Evolutionary conservation across 2,113 vertebrate genomes (phyloP).

Genomic region (Mormoops blainvillei): DNA sequence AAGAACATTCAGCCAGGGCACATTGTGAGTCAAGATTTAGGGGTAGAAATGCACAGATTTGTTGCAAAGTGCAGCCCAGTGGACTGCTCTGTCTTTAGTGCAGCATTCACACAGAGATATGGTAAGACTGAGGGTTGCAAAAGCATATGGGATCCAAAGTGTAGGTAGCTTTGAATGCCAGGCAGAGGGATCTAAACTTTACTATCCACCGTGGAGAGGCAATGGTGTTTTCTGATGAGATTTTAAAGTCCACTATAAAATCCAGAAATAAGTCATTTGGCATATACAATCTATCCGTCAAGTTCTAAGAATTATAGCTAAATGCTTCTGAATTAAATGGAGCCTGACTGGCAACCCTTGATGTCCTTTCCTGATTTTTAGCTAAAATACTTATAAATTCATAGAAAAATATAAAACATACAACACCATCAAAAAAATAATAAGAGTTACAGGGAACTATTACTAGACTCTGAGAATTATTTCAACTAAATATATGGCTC

Average conservation of each 20-base stretch:
- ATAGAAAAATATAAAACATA: neutral
- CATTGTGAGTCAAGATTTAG: neutral
- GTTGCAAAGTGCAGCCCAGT: neutral
- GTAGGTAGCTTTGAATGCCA: neutral
- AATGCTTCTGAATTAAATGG: conserved; percentile 11
- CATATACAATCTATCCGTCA: neutral
- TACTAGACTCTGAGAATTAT: neutral
- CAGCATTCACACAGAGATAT: rapidly evolving
- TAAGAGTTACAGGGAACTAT: neutral
- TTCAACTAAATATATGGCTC: neutral
- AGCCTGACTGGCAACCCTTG: neutral
- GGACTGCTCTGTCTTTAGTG: neutral
- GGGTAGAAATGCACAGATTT: neutral
- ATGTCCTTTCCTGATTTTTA: neutral
- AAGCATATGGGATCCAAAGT: neutral
- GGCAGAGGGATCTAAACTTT: neutral
- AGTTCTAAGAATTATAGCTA: neutral
- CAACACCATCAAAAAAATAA: neutral
- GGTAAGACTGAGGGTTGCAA: neutral
- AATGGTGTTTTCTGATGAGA: neutral
- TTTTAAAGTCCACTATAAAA: neutral
- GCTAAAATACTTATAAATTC: neutral
- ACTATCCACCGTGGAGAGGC: neutral
- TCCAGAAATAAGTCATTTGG: neutral
- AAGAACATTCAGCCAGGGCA: neutral